Percentiles rank a stretch among this genome's conserved stretches.
Conservation (phyloP, 2,113 vertebrate species). For the Shinisaurus crocodilurus region DNA sequence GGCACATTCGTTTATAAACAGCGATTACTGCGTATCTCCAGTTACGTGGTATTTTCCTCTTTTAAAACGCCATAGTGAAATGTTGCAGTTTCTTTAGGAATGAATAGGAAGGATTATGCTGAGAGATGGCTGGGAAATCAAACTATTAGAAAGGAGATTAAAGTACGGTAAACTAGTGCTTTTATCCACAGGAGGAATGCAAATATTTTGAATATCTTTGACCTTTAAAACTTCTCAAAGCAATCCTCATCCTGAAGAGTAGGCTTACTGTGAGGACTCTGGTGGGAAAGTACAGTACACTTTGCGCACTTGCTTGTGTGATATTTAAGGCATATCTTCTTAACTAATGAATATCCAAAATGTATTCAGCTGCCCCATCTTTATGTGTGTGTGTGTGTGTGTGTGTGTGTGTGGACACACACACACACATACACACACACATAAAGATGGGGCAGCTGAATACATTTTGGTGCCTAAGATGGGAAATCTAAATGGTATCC, state of each 20-base stretch:
- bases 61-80: constrained; percentile 22
- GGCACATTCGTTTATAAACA: constrained; percentile 2
- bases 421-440: too few species aligned
- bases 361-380: too few species aligned
- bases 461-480: neutral
- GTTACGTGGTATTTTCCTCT: neutral
- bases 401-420: rapidly evolving
- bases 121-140: constrained; percentile 25
- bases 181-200: constrained; percentile 62
- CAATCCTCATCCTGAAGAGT: constrained; percentile 57
- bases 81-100: constrained; percentile 25
- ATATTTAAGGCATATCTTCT: too few species aligned
- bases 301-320: neutral
- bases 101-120: constrained; percentile 33
- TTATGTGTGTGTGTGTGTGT: rapidly evolving
- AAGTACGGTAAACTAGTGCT: constrained; percentile 54
- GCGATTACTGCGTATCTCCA: constrained; percentile 8
- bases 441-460: neutral
- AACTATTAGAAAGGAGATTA: constrained; percentile 68
- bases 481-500: neutral
- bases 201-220: constrained; percentile 74
- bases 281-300: constrained; percentile 21
- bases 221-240: constrained; percentile 57
- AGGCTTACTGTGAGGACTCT: constrained; percentile 37
- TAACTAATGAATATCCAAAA: too few species aligned